phyloP scores from a whole-genome alignment of 2,113 vertebrate species.

The Thryonomys swinderianus region DNA sequence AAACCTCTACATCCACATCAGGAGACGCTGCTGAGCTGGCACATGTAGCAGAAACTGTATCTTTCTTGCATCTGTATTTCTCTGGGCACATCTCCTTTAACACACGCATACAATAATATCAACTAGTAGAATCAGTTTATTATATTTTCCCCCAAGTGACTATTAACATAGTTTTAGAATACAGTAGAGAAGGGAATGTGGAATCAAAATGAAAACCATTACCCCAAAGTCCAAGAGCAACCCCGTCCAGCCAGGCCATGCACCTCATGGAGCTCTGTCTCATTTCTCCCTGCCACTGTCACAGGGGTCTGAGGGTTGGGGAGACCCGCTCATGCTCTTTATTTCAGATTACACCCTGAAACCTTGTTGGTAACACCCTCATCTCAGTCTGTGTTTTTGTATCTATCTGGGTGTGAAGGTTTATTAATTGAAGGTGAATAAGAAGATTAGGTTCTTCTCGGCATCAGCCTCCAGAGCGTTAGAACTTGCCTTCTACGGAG shows the following conservation, averaged over 20 bases:
- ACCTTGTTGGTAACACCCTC: background rate
- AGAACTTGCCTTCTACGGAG: background rate
- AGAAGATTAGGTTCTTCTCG: background rate
- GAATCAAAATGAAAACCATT: background rate
- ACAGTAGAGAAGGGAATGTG: background rate
- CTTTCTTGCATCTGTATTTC: background rate
- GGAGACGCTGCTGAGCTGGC: background rate
- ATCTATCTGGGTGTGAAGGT: background rate
- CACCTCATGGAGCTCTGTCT: rapidly evolving
- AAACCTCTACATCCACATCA: background rate
- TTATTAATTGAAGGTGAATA: background rate
- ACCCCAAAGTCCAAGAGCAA: background rate
- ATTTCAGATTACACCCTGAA: background rate
- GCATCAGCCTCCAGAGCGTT: background rate
- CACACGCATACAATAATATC: background rate
- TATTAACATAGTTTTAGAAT: background rate
- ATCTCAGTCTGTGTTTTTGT: background rate
- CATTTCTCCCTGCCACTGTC: background rate
- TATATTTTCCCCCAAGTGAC: background rate
- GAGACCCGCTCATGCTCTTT: background rate
- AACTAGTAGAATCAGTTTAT: background rate
- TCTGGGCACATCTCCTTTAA: background rate
- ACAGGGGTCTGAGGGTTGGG: rapidly evolving
- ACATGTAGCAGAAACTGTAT: background rate
- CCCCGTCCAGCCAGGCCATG: background rate